Evolutionary conservation across 2,888 invertebrate species (phyloP), one percentile per base, ranked within the genome.

Genomic region (Lasioglossum figueresi): DNA sequence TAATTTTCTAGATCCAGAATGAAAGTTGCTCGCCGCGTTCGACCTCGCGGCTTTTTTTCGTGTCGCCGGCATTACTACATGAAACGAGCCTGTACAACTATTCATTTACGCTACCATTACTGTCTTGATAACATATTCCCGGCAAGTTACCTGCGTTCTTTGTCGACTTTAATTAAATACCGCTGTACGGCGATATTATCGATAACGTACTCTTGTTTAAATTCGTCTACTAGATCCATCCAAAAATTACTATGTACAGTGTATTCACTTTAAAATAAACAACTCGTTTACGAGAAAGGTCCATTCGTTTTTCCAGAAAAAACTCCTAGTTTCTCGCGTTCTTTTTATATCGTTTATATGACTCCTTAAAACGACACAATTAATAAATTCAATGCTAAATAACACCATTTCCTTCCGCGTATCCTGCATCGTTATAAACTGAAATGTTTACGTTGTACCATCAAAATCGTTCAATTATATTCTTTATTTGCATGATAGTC

Each of bases 1-100:
- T 66, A 66, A 66, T 66, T 66, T 66, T 66, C 66, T 66, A 66
- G 34, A 66, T 66, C 34, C 34, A 31, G 66, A 66, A 66, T 31
- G 34, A 66, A 66, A 66, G 66, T 66, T 66, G 27, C 14, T 3
- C 23, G 34, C 31, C 34, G 8, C 34, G 66, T 66, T 19, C 66
- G 63, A 63, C 34, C 66, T 66, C 66, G 66, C 34, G 23, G 8
- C 19, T 34, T 34, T 66, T 66, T 66, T 31, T 10, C 66, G 66
- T 66, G 66, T 66, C 34, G 19, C 34, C 66, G 34, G 14, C 59
- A 27, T 66, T 34, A 23, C 10, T 66, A 34, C 16, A 66, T 31
- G 66, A 66, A 34, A 23, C 66, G 66, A 23, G 34, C 34, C 19
- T 34, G 66, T 34, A 3, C 34, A 66, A 66, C 66, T 66, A 34